A percentile compares a stretch with the other conserved stretches of the same genome.
These are phyloP conservation scores for Physella acuta DNA, from an alignment of 1,140 invertebrate species.

Conservation along the genomic window DNA sequence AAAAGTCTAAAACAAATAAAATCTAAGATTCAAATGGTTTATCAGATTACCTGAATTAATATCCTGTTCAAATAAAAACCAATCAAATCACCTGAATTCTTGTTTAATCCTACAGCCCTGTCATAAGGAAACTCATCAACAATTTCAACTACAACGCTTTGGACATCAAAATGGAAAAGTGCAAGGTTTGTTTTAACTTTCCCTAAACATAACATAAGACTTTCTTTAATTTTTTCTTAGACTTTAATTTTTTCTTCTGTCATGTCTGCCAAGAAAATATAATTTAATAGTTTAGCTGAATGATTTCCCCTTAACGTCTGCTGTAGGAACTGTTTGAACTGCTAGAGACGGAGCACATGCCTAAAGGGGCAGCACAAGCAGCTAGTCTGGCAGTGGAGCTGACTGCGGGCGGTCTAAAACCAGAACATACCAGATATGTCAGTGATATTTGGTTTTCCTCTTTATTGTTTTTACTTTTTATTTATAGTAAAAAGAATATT, in stretches of 20 bases:
- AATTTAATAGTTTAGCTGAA: too few relatives aligned
- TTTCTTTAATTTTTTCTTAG: background rate
- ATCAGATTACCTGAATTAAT: too few relatives aligned
- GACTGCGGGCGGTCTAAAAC: slow-evolving; percentile 53
- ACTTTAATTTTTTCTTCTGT: background rate
- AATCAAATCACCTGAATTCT: too few relatives aligned
- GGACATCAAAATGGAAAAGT: slow-evolving; percentile 57
- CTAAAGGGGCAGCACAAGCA: slow-evolving; percentile 45
- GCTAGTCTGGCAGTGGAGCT: slow-evolving; percentile 53
- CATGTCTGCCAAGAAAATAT: too few relatives aligned
- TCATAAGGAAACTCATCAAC: slow-evolving; percentile 54
- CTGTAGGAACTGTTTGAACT: slow-evolving; percentile 57
- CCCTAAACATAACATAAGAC: background rate
- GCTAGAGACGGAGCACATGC: slow-evolving; percentile 42
- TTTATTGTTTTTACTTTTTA: background rate
- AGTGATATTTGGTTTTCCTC: slow-evolving; percentile 28
- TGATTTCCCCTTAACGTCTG: too few relatives aligned
- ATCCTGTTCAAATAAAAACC: too few relatives aligned
- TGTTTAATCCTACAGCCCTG: too few relatives aligned
- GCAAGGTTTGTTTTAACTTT: slow-evolving; percentile 48
- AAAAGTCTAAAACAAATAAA: too few relatives aligned
- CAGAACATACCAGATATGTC: slow-evolving; percentile 54
- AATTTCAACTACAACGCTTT: slow-evolving; percentile 57
- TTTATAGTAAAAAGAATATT: background rate
- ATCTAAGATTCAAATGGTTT: too few relatives aligned